Evolutionary conservation across 92 coral and sea anemone genomes (phyloP).

Genomic region (Diadumene lineata): DNA sequence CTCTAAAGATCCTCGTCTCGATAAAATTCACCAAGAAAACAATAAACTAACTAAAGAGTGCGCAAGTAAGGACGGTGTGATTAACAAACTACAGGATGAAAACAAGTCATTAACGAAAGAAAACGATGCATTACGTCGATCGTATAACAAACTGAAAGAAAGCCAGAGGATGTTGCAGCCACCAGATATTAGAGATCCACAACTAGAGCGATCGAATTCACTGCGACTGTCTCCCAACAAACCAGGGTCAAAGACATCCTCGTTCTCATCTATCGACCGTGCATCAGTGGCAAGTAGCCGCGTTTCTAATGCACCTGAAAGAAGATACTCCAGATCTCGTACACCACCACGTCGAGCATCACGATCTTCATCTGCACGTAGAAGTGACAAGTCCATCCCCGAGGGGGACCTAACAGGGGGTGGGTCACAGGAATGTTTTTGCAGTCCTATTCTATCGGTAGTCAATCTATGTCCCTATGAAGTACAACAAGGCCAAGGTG

Average conservation of each 20-base stretch:
- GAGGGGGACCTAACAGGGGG: slow-evolving; percentile 45
- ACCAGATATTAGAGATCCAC: neutral
- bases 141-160: slow-evolving; percentile 25
- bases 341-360: slow-evolving; percentile 15
- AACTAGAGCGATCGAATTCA: neutral
- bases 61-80: slow-evolving; percentile 10
- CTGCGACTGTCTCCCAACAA: slow-evolving; percentile 18
- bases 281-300: slow-evolving; percentile 17
- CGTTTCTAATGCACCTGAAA: neutral
- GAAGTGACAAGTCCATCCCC: neutral
- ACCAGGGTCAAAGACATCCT: slow-evolving; percentile 25
- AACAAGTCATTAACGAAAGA: slow-evolving; percentile 68
- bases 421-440: slow-evolving; percentile 70
- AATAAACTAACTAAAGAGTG: slow-evolving; percentile 14
- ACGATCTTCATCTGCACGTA: neutral
- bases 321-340: slow-evolving; percentile 18
- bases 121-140: slow-evolving; percentile 51
- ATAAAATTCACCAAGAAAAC: slow-evolving; percentile 28
- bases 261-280: slow-evolving; percentile 25
- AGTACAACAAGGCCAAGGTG: slow-evolving; percentile 50
- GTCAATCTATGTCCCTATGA: slow-evolving; percentile 78
- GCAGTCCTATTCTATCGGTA: slow-evolving; percentile 84
- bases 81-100: slow-evolving; percentile 67
- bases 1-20: slow-evolving; percentile 35
- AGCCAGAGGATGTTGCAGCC: neutral